Percentiles rank a stretch among this genome's conserved stretches.
Conservation (phyloP, 1,140 invertebrate genomes). For the Myzus persicae region DNA sequence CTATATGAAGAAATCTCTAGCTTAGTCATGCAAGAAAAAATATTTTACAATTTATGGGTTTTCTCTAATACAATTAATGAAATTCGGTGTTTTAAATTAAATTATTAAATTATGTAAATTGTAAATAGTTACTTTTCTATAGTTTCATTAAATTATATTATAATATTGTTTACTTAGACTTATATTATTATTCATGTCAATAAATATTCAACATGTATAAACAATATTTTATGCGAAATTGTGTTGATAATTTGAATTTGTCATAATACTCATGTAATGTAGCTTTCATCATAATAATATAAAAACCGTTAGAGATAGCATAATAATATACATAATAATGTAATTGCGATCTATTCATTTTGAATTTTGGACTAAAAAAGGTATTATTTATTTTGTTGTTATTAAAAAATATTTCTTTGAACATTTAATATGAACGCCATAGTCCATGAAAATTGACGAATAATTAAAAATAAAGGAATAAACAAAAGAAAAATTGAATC, state of each 20-base stretch:
- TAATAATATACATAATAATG: neutral
- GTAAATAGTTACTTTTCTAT: no score
- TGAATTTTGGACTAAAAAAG: neutral
- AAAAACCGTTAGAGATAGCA: neutral
- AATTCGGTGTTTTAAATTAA: no score
- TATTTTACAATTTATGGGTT: no score
- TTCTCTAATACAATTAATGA: no score
- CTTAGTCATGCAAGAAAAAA: no score
- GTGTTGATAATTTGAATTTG: neutral
- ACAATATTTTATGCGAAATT: no score
- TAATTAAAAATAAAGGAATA: neutral
- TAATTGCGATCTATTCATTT: neutral
- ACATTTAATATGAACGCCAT: neutral
- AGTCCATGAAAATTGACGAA: neutral
- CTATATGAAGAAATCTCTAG: neutral
- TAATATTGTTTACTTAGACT: no score
- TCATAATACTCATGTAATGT: neutral
- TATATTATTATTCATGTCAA: no score
- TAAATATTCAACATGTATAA: no score
- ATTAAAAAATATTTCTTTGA: neutral
- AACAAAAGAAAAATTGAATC: neutral
- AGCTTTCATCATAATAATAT: neutral
- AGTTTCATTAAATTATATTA: no score
- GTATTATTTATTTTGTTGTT: neutral
- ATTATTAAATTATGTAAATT: no score